These are phyloP conservation scores for Melanotaenia maccullochi DNA, from an alignment of 2,797 vertebrate species.

Conservation along the genomic window DNA sequence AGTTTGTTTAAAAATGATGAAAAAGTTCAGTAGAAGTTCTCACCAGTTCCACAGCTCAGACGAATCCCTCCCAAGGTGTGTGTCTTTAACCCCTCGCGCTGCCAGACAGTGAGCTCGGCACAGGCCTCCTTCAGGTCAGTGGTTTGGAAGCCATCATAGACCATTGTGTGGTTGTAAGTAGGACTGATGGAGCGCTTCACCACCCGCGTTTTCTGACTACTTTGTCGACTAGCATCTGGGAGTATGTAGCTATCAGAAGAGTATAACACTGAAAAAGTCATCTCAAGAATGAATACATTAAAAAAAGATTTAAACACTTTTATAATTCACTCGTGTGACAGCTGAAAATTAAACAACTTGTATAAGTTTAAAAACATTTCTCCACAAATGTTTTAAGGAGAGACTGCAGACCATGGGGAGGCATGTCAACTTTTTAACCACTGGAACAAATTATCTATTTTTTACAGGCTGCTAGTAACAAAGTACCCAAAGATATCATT, in stretches of 20 bases:
- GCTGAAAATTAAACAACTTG: no score
- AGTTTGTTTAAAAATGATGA: background rate
- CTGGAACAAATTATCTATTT: background rate
- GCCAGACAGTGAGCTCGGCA: slow-evolving; percentile 92
- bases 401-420: background rate
- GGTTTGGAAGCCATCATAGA: slow-evolving; percentile 93
- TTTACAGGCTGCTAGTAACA: background rate
- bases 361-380: background rate
- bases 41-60: slow-evolving; percentile 93
- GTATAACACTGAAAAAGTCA: background rate
- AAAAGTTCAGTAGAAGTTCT: slow-evolving; percentile 21
- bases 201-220: slow-evolving; percentile 91
- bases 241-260: slow-evolving; percentile 87
- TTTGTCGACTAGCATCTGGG: slow-evolving; percentile 89
- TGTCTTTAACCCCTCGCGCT: slow-evolving; percentile 79
- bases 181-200: slow-evolving; percentile 89
- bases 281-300: background rate
- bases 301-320: background rate
- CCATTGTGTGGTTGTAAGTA: slow-evolving; percentile 97
- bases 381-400: background rate
- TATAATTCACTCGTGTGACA: background rate
- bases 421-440: background rate
- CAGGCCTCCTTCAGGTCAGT: slow-evolving; percentile 92
- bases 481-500: background rate
- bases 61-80: slow-evolving; percentile 88